Percentiles rank a stretch among this genome's conserved stretches.
Conservation (phyloP, 2,797 vertebrate genomes). For the Sebastes cheni region DNA sequence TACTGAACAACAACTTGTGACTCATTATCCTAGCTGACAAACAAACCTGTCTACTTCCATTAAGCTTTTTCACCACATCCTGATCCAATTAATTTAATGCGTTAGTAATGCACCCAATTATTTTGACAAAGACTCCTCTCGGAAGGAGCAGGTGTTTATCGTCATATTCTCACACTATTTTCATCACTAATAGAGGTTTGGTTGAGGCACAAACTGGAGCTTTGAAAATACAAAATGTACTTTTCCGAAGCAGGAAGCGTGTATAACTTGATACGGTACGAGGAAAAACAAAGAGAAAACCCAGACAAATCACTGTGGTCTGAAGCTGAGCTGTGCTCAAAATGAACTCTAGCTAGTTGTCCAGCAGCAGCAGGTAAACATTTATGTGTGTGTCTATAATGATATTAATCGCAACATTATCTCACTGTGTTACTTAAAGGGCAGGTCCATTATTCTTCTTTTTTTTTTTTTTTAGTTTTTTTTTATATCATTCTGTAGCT, state of each 20-base stretch:
- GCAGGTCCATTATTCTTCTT: no score
- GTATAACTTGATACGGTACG: background rate
- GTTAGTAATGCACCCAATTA: background rate
- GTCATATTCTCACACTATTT: background rate
- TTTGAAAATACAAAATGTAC: background rate
- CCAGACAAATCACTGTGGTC: background rate
- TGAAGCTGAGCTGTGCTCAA: background rate
- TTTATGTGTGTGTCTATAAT: background rate
- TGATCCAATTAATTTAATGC: background rate
- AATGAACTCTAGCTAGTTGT: background rate
- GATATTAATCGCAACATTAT: background rate
- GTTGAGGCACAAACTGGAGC: background rate
- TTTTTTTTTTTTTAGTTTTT: no score
- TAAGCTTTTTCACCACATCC: background rate
- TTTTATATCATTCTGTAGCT: no score
- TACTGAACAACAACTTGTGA: slow-evolving; percentile 5
- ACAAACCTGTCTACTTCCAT: background rate
- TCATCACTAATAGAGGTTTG: background rate
- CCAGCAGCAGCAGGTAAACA: background rate
- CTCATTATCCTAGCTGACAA: slow-evolving; percentile 9
- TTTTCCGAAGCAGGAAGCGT: background rate
- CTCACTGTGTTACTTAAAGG: no score
- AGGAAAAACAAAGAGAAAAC: background rate
- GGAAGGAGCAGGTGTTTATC: background rate
- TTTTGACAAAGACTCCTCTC: background rate